These are phyloP conservation scores for Seriola dumerili DNA, from an alignment of 2,113 vertebrate species.

Conservation along the genomic window DNA sequence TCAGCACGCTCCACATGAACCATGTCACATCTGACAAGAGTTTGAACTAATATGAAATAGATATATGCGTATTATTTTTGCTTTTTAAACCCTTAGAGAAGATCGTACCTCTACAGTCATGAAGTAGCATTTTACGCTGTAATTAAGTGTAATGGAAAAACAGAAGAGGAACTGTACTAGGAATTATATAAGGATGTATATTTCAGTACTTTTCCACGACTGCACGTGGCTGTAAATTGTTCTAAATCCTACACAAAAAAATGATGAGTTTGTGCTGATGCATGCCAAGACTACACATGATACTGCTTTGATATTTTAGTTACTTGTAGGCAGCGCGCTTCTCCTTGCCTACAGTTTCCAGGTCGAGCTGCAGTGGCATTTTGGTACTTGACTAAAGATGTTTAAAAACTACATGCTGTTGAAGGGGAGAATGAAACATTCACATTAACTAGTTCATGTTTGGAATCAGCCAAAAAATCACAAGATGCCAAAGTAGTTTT, in stretches of 20 bases:
- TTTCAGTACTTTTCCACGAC: neutral
- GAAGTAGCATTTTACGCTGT: neutral
- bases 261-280: neutral
- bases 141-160: neutral
- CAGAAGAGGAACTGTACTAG: neutral
- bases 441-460: constrained; percentile 1
- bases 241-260: neutral
- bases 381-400: neutral
- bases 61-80: neutral
- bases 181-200: neutral
- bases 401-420: neutral
- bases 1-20: neutral
- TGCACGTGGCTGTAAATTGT: neutral
- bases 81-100: neutral
- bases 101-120: too few relatives aligned
- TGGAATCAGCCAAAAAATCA: neutral
- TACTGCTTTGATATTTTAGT: neutral
- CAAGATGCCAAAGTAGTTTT: neutral
- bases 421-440: neutral
- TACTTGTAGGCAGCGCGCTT: neutral
- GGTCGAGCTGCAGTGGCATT: neutral
- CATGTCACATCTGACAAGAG: neutral
- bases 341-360: neutral
- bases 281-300: neutral
- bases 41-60: neutral